Conservation (phyloP, 2,113 vertebrate genomes). For the Sylvilagus bachmani region DNA sequence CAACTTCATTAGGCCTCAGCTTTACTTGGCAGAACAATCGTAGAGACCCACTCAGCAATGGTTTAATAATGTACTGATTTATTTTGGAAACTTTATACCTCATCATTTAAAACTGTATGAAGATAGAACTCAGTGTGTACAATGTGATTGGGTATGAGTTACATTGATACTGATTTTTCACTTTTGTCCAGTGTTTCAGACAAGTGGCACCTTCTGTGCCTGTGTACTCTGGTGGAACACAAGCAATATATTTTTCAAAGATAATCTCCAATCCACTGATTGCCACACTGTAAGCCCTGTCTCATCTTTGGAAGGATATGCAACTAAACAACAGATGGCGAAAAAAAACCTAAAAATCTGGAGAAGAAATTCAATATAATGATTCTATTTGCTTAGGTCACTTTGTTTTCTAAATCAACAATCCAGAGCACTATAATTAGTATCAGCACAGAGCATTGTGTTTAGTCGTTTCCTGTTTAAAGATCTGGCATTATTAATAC, state of each 20-base stretch:
- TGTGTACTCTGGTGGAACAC: background rate
- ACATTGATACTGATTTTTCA: background rate
- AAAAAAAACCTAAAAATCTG: constrained; percentile 24
- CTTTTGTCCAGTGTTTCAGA: background rate
- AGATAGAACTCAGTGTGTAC: background rate
- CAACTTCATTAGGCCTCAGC: background rate
- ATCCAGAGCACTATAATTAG: constrained; percentile 82
- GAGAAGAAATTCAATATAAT: constrained; percentile 65
- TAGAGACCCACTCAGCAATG: background rate
- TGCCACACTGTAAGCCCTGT: background rate
- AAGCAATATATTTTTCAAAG: background rate
- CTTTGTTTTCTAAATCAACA: constrained; percentile 80
- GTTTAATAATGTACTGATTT: background rate
- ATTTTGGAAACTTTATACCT: background rate
- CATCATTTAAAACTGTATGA: background rate
- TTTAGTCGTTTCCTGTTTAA: constrained; percentile 63
- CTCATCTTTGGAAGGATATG: background rate
- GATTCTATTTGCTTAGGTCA: constrained; percentile 84
- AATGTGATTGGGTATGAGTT: background rate
- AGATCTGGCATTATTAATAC: constrained; percentile 76
- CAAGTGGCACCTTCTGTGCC: background rate
- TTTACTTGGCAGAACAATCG: background rate
- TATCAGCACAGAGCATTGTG: constrained; percentile 72
- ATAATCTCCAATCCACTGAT: background rate
- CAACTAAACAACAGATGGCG: constrained; percentile 62